Percentiles rank a stretch among this genome's conserved stretches.
Evolutionary conservation across 2,888 invertebrate species (phyloP).

Genomic region (Polymixis flavicincta): DNA sequence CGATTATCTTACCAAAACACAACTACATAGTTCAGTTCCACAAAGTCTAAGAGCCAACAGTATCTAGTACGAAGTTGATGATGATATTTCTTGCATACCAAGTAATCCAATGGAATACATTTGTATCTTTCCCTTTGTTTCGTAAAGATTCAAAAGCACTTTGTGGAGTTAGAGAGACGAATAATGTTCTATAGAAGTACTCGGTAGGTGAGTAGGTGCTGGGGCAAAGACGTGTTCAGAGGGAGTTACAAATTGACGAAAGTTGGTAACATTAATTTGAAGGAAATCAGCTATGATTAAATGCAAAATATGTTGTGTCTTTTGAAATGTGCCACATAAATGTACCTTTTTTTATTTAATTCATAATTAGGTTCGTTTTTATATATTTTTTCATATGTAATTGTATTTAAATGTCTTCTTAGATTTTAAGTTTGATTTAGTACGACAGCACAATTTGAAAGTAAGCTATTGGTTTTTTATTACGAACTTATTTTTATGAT

Average conservation of each 20-base stretch:
- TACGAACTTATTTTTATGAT: too few species aligned
- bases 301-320: too few species aligned
- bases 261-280: neutral
- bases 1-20: neutral
- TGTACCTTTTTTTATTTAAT: too few species aligned
- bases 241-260: too few species aligned
- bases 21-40: conserved; percentile 2
- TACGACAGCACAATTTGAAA: neutral
- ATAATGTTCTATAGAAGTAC: conserved; percentile 54
- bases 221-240: conserved; percentile 37
- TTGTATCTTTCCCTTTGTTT: conserved; percentile 60
- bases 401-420: neutral
- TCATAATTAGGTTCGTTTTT: too few species aligned
- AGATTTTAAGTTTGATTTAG: neutral
- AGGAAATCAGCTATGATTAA: neutral
- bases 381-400: too few species aligned
- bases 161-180: conserved; percentile 60
- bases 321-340: too few species aligned
- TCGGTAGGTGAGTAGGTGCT: conserved; percentile 31
- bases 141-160: conserved; percentile 65
- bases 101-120: conserved; percentile 64
- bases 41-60: conserved; percentile 10
- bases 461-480: neutral
- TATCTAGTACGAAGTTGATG: conserved; percentile 16
- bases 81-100: conserved; percentile 52